Conservation (phyloP, 2,797 vertebrate species). For the Acanthurus tractus region DNA sequence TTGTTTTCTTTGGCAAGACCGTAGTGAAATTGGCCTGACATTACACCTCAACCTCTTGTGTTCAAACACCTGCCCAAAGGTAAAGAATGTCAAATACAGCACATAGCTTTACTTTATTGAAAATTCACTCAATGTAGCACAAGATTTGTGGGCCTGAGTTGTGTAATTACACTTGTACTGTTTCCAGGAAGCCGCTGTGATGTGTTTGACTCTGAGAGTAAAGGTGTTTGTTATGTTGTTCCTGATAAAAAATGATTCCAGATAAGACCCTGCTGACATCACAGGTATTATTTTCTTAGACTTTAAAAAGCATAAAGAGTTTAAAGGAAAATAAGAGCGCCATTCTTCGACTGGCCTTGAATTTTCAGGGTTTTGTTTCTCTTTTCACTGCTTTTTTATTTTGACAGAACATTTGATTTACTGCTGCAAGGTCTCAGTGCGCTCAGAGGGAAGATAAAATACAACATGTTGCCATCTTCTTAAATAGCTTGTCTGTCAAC, state of each 20-base stretch:
- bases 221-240: too few species aligned
- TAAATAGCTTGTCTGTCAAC: conserved; percentile 14
- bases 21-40: conserved; percentile 61
- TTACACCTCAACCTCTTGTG: conserved; percentile 48
- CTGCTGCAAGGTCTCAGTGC: not conserved
- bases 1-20: conserved; percentile 69
- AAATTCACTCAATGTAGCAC: conserved; percentile 29
- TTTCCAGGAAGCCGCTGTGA: conserved; percentile 2
- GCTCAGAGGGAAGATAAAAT: not conserved
- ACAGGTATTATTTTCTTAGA: not conserved
- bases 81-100: conserved; percentile 56
- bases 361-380: not conserved
- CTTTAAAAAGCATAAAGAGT: not conserved
- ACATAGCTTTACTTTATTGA: conserved; percentile 43
- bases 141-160: conserved; percentile 2
- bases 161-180: conserved; percentile 6
- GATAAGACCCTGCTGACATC: not conserved
- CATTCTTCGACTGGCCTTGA: not conserved
- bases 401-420: conserved; percentile 17
- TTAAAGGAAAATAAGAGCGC: not conserved
- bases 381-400: not conserved
- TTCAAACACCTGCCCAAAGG: conserved; percentile 62
- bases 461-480: not conserved
- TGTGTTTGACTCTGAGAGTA: too few species aligned
- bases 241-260: too few species aligned